Conservation (phyloP, 1,140 invertebrate genomes). For the Dendrolimus punctatus region DNA sequence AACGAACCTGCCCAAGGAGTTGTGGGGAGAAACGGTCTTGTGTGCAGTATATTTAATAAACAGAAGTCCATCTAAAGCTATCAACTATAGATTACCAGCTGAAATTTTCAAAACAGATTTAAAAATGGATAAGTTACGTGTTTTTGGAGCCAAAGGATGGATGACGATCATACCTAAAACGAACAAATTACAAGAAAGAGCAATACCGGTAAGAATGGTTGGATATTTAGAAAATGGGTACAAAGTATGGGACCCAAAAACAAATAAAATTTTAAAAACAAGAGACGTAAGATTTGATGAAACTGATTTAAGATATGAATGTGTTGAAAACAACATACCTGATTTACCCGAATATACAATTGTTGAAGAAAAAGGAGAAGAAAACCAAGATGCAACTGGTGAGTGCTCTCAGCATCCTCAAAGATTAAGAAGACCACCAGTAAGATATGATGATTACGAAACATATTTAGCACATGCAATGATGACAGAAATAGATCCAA, state of each 20-base stretch:
- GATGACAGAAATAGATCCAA: too few species aligned
- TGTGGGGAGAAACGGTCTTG: constrained; percentile 2
- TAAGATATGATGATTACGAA: constrained; percentile 11
- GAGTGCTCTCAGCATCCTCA: not conserved
- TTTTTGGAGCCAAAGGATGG: too few species aligned
- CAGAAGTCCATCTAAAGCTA: not conserved
- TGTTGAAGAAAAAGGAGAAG: not conserved
- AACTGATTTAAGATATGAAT: not conserved
- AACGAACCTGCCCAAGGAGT: not conserved
- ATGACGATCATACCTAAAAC: too few species aligned
- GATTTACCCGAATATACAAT: not conserved
- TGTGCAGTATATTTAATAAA: constrained; percentile 3
- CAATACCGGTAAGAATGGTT: not conserved
- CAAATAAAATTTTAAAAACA: constrained; percentile 2
- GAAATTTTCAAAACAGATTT: not conserved
- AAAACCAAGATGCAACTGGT: not conserved
- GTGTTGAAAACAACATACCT: not conserved
- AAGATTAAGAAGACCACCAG: not conserved
- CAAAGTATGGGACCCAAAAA: not conserved
- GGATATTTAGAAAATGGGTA: constrained; percentile 1
- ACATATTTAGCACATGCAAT: too few species aligned
- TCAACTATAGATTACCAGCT: not conserved
- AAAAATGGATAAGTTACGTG: too few species aligned
- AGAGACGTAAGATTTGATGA: constrained; percentile 1
- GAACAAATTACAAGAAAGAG: too few species aligned